These are phyloP conservation scores for Musca vetustissima DNA, from an alignment of 1,140 invertebrate species.

Conservation along the genomic window DNA sequence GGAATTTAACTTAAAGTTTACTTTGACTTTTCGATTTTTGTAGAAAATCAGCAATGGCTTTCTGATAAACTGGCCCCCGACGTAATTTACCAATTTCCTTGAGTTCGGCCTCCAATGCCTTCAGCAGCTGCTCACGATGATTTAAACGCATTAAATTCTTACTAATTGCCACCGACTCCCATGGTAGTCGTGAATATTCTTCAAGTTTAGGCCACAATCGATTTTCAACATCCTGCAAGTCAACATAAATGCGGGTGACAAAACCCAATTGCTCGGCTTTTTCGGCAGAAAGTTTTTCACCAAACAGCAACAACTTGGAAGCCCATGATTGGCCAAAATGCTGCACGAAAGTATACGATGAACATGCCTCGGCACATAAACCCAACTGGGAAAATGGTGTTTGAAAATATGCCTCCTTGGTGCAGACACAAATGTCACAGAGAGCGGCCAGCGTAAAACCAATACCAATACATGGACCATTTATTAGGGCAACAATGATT, in stretches of 20 bases:
- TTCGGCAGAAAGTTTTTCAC: conserved; percentile 73
- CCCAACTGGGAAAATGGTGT: conserved; percentile 84
- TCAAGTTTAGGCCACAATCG: conserved; percentile 63
- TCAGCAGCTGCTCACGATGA: conserved; percentile 31
- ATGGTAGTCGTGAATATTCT: conserved; percentile 58
- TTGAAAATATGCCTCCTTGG: conserved; percentile 79
- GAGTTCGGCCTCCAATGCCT: conserved; percentile 33
- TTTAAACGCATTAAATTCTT: conserved; percentile 58
- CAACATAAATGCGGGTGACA: conserved; percentile 68
- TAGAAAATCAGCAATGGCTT: background rate
- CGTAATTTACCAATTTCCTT: conserved; percentile 32
- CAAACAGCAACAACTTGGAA: conserved; percentile 77
- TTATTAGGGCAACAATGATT: conserved; percentile 82
- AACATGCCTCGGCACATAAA: conserved; percentile 81
- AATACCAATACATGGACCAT: conserved; percentile 93
- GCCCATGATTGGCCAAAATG: conserved; percentile 78
- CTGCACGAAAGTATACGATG: conserved; percentile 79
- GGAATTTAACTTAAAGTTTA: conserved; percentile 18
- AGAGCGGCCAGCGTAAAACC: conserved; percentile 79
- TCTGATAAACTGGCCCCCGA: conserved; percentile 25
- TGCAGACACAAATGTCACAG: conserved; percentile 87
- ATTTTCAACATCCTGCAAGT: conserved; percentile 57
- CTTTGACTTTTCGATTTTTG: conserved; percentile 22
- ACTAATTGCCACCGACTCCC: conserved; percentile 60
- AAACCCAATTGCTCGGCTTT: conserved; percentile 74